Evolutionary conservation across 2,888 invertebrate species (phyloP).

Genomic region (Cryptocephalus moraei): DNA sequence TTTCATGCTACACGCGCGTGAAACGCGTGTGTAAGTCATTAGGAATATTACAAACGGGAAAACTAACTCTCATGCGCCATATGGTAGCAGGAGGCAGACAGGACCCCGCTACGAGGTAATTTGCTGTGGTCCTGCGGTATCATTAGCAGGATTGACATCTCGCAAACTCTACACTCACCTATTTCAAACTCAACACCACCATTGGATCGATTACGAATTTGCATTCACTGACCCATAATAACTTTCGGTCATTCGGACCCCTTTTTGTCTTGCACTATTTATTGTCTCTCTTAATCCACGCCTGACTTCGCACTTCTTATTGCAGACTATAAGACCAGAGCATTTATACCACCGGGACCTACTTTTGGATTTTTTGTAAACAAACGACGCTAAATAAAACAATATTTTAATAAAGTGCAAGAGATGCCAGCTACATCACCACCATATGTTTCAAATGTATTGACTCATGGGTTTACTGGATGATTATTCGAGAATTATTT

Average conservation of each 20-base stretch:
- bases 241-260: background rate
- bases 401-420: too few relatives aligned
- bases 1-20: constrained; percentile 35
- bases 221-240: constrained; percentile 20
- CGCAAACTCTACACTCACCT: constrained; percentile 28
- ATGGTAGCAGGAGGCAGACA: constrained; percentile 30
- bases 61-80: constrained; percentile 40
- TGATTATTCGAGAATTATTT: too few relatives aligned
- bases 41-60: constrained; percentile 43
- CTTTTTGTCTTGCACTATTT: background rate
- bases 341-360: too few relatives aligned
- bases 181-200: constrained; percentile 15
- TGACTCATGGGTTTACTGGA: too few relatives aligned
- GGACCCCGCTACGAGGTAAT: constrained; percentile 30
- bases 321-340: too few relatives aligned
- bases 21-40: constrained; percentile 39
- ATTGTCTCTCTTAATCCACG: background rate
- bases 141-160: constrained; percentile 44
- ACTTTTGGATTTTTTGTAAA: too few relatives aligned
- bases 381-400: too few relatives aligned
- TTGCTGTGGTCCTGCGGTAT: constrained; percentile 40
- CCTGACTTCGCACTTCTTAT: too few relatives aligned
- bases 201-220: constrained; percentile 20
- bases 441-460: too few relatives aligned
- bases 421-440: too few relatives aligned